These are phyloP conservation scores for Eulemur coronatus DNA, from an alignment of 2,797 vertebrate species.

Conservation along the genomic window DNA sequence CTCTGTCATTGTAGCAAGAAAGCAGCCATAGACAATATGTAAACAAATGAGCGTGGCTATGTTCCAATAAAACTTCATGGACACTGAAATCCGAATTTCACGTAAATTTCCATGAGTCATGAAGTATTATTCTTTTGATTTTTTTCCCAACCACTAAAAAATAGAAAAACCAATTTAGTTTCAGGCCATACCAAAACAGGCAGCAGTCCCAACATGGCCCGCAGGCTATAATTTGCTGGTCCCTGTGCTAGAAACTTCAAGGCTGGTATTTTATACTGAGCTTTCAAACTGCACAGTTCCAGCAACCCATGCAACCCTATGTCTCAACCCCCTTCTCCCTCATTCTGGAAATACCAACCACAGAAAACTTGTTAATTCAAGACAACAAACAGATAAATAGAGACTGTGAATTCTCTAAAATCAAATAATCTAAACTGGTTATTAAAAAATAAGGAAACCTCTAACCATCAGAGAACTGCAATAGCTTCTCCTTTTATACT, in stretches of 20 bases:
- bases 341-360: constrained; percentile 29
- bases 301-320: neutral
- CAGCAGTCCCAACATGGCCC: neutral
- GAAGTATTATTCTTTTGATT: constrained; percentile 1
- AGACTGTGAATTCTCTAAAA: constrained; percentile 51
- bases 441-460: constrained; percentile 65
- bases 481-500: constrained; percentile 28
- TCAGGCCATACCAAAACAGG: neutral
- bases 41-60: neutral
- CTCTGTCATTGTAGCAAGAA: constrained; percentile 7
- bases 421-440: constrained; percentile 56
- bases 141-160: constrained; percentile 41
- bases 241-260: neutral
- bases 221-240: neutral
- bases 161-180: neutral
- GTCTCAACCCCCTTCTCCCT: neutral
- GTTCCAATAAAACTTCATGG: constrained; percentile 35
- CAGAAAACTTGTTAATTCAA: constrained; percentile 43
- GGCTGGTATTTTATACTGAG: neutral
- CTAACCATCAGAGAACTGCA: neutral
- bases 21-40: neutral
- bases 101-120: constrained; percentile 1
- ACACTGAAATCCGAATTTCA: constrained; percentile 14
- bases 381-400: constrained; percentile 29
- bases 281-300: neutral